These are phyloP conservation scores for Prolemur simus DNA, from an alignment of 2,113 vertebrate genomes.

Conservation along the genomic window DNA sequence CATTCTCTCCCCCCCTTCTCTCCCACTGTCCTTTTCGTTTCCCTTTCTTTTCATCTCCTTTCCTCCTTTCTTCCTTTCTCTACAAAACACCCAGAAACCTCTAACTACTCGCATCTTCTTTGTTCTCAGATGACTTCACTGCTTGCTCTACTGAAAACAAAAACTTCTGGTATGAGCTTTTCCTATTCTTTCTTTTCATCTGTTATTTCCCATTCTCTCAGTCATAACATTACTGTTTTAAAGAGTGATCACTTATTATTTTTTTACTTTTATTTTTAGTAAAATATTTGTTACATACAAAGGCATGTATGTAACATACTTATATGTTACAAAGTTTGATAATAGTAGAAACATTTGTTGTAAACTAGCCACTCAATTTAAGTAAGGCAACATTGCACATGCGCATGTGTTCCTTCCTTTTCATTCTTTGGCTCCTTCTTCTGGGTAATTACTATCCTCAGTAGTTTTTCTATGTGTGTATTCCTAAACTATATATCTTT, in stretches of 20 bases:
- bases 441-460: neutral
- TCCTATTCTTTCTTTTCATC: neutral
- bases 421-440: neutral
- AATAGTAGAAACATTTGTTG: neutral
- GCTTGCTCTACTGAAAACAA: neutral
- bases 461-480: neutral
- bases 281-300: neutral
- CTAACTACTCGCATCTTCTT: neutral
- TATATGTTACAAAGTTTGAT: neutral
- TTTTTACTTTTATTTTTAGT: neutral
- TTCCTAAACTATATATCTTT: neutral
- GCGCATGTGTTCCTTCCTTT: neutral
- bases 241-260: neutral
- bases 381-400: neutral
- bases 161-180: neutral
- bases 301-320: neutral
- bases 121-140: neutral
- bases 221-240: neutral
- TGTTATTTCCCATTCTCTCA: neutral
- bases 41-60: neutral
- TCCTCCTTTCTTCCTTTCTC: neutral
- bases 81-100: neutral
- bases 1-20: neutral
- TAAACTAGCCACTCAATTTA: neutral
- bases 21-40: neutral